These are phyloP conservation scores for Gorsachius goisagi DNA, from an alignment of 2,113 vertebrate genomes.

Conservation along the genomic window DNA sequence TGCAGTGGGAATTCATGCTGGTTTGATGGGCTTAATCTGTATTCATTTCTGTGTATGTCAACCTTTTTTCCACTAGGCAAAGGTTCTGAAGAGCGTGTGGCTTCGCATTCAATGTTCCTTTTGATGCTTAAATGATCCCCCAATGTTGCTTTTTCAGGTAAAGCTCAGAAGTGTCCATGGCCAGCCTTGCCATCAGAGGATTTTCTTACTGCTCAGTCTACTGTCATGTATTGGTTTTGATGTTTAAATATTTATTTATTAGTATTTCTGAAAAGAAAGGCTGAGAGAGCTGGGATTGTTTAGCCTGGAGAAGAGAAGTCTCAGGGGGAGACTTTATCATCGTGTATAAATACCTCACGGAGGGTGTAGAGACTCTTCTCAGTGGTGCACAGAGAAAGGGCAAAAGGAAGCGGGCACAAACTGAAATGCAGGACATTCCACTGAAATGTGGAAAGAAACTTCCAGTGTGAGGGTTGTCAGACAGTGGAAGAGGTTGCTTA, in stretches of 20 bases:
- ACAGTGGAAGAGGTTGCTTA: not conserved
- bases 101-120: not conserved
- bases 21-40: fast-evolving
- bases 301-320: not conserved
- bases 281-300: not conserved
- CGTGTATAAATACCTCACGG: not conserved
- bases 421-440: not conserved
- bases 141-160: not conserved
- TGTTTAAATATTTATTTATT: not conserved
- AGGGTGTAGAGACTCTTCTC: not conserved
- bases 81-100: not conserved
- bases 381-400: not conserved
- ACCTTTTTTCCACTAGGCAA: not conserved
- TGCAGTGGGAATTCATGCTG: not conserved
- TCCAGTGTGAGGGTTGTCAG: not conserved
- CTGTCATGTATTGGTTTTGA: not conserved
- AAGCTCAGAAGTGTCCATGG: not conserved
- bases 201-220: not conserved
- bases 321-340: not conserved
- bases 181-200: not conserved
- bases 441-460: not conserved
- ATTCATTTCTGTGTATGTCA: not conserved
- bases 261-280: not conserved
- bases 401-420: not conserved
- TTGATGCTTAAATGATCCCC: not conserved